A percentile compares a stretch with the other conserved stretches of the same genome.
These are phyloP conservation scores for Conus ventricosus DNA, from an alignment of 1,140 invertebrate genomes.

Conservation along the genomic window DNA sequence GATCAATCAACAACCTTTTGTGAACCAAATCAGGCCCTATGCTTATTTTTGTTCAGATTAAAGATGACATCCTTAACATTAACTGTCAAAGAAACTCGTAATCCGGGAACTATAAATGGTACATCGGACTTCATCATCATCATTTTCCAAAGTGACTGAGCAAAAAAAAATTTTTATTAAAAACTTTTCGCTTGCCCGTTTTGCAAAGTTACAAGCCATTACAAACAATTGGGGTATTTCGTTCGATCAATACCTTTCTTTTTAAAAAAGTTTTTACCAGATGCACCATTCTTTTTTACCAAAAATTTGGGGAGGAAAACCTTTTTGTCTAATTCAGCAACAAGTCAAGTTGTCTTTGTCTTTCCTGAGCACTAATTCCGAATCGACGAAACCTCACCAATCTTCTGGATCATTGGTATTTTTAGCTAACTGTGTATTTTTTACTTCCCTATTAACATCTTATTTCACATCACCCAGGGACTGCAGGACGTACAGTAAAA, in stretches of 20 bases:
- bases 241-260: too few species aligned
- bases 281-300: background rate
- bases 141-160: background rate
- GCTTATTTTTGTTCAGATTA: background rate
- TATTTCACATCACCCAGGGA: background rate
- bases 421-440: too few species aligned
- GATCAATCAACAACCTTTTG: background rate
- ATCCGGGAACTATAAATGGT: background rate
- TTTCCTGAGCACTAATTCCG: too few species aligned
- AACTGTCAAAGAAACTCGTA: background rate
- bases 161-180: background rate
- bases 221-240: too few species aligned
- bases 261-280: background rate
- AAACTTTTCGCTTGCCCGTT: background rate
- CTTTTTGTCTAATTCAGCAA: too few species aligned
- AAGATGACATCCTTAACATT: background rate
- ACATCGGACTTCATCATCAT: background rate
- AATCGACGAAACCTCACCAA: too few species aligned
- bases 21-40: background rate
- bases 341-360: too few species aligned
- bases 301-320: background rate
- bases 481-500: background rate
- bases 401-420: too few species aligned
- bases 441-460: background rate
- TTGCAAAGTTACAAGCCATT: background rate